Base-by-base conservation (phyloP, 1,140 invertebrate genomes). In the Varroa destructor region DNA sequence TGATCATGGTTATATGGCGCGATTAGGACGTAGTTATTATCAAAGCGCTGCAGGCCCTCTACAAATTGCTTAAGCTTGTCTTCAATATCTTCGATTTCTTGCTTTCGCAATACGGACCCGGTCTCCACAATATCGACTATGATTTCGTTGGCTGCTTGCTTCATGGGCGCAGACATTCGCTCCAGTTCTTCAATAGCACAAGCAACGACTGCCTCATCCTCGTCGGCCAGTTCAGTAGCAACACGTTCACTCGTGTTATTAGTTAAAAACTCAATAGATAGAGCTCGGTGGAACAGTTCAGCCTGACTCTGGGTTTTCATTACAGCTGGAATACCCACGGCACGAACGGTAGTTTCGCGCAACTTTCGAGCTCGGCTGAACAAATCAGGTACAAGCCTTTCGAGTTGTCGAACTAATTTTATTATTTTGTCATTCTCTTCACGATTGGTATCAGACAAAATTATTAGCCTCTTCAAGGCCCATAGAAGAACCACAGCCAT, bases 361-460 rank as follows among this genome's bases (percentile, higher is more conserved):
- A 67, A 14, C 46, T 67, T 67, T 40, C 61, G 14, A 12, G 61
- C 61, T 46, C 61, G 40, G 37, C 61, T 67, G 8, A 67, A 67
- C 61, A 67, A 8, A n/a, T 40, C 61, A 46, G 61, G 61, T 2
- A 67, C 61, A 40, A 40, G 40, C 37, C 8, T 67, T 8, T 67
- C 61, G 2, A 67, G 61, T 37, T 67, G 61, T 3, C 46, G 40
- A 10, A 46, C 12, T 12, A 67, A 37, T 37, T 67, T 37, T 10
- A 2, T 14, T 12, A 67, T 12, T 0, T 36, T 5, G 10, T 12
- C 10, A 2, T 40, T 40, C 46, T 51, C 46, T 51, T 51, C 46
- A 2, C 12, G 12, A 25, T 40, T 67, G 61, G 1, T 3, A 5
- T 2, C 61, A 12, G 36, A 5, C 14, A 8, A 40, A 12, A 36